These are phyloP conservation scores for Drosophila bocqueti DNA, from an alignment of 1,140 invertebrate genomes.

Conservation along the genomic window DNA sequence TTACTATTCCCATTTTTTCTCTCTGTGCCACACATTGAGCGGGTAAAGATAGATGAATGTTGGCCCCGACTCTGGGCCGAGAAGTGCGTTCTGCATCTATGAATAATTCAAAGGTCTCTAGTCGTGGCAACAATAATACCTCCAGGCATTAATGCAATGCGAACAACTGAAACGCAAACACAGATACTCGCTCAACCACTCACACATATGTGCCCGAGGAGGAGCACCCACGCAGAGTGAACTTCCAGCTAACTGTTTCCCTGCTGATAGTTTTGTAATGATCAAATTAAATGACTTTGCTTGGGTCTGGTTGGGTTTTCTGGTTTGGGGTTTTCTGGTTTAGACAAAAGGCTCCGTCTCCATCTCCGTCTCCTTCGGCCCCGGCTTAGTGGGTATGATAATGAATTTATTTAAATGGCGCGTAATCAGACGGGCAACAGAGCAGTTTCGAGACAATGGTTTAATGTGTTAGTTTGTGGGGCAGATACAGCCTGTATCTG, in stretches of 20 bases:
- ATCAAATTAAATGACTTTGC: slow-evolving; percentile 78
- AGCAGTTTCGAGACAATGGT: slow-evolving; percentile 6
- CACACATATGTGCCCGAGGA: background rate
- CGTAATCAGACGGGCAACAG: slow-evolving; percentile 68
- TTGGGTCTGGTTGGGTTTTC: slow-evolving; percentile 43
- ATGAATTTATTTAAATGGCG: slow-evolving; percentile 80
- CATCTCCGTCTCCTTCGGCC: slow-evolving; percentile 24
- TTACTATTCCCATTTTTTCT: background rate
- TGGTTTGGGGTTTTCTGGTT: slow-evolving; percentile 30
- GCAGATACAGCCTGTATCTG: background rate
- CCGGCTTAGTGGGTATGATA: slow-evolving; percentile 66
- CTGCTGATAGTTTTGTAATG: slow-evolving; percentile 80
- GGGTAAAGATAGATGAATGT: slow-evolving; percentile 16
- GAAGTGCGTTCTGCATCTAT: slow-evolving; percentile 56
- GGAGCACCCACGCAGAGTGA: background rate
- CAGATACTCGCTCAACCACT: slow-evolving; percentile 9
- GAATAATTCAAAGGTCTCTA: slow-evolving; percentile 71
- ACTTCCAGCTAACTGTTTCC: slow-evolving; percentile 22
- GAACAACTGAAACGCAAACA: slow-evolving; percentile 46
- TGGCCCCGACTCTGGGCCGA: slow-evolving; percentile 30
- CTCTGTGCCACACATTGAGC: background rate
- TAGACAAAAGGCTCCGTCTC: slow-evolving; percentile 58
- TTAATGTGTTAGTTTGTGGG: slow-evolving; percentile 36
- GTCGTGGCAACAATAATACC: slow-evolving; percentile 66
- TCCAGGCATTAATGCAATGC: slow-evolving; percentile 60